phyloP scores from a whole-genome alignment of 2,113 vertebrate genomes.

The Oxygymnocypris stewartii region DNA sequence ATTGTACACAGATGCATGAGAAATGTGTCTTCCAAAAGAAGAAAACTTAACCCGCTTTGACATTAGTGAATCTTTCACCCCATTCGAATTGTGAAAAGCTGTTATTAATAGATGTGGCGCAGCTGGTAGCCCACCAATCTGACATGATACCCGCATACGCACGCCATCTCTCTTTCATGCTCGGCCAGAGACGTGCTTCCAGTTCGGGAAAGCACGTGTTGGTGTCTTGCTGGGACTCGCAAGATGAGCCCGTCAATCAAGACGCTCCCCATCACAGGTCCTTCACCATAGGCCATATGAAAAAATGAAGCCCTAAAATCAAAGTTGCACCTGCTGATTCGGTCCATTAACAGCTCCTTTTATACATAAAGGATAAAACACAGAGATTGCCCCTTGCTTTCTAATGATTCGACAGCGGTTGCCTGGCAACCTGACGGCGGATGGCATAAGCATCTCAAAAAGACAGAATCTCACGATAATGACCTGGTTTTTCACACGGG shows the following conservation, averaged over 20 bases:
- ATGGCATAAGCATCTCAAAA: not conserved
- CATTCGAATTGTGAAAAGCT: not conserved
- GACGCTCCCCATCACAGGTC: not conserved
- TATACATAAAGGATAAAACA: slow-evolving; percentile 43
- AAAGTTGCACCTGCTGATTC: slow-evolving; percentile 6
- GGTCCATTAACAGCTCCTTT: slow-evolving; percentile 2
- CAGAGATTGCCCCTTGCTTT: slow-evolving; percentile 20
- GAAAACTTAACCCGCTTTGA: not conserved
- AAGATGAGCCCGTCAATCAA: slow-evolving; percentile 17
- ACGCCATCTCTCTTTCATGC: not conserved
- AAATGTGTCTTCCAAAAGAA: not conserved
- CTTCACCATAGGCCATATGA: not conserved
- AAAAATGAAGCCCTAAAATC: not conserved
- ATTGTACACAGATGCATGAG: not conserved
- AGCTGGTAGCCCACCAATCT: slow-evolving; percentile 4
- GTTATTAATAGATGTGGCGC: slow-evolving; percentile 7
- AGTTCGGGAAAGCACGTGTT: not conserved
- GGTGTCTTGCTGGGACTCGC: not conserved
- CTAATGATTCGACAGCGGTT: slow-evolving; percentile 24
- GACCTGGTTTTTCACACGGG: not conserved
- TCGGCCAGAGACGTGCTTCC: slow-evolving; percentile 11
- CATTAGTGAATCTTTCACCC: not conserved
- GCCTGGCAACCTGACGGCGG: slow-evolving; percentile 37
- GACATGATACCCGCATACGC: slow-evolving; percentile 16
- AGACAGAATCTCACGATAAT: not conserved